Evolutionary conservation across 2,888 invertebrate genomes (phyloP).

Genomic region (Tenthredo livida): DNA sequence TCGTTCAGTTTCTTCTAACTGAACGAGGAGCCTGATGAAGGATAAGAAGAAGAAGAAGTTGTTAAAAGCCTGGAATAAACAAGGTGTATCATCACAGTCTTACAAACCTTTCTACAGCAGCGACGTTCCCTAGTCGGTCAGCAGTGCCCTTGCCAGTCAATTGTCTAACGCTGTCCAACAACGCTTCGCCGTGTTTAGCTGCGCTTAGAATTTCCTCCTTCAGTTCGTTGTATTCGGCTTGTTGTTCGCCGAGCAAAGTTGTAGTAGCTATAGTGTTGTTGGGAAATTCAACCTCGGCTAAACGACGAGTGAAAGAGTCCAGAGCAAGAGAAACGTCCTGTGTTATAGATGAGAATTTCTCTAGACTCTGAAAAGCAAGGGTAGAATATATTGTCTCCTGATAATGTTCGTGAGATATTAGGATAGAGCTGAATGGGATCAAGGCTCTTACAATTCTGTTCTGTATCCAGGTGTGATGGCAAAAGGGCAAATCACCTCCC

Average conservation of each 20-base stretch:
- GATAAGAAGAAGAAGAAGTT: conserved; percentile 75
- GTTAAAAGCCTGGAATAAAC: not conserved
- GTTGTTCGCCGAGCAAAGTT: conserved; percentile 91
- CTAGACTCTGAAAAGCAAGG: conserved; percentile 87
- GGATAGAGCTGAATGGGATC: not conserved
- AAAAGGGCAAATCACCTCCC: conserved; percentile 93
- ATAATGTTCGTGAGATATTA: not conserved
- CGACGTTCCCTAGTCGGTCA: conserved; percentile 90
- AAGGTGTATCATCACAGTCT: not conserved
- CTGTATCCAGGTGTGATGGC: conserved; percentile 97
- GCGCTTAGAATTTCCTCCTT: conserved; percentile 93
- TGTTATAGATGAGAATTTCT: conserved; percentile 95
- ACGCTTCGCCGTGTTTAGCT: conserved; percentile 92
- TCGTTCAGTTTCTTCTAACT: conserved; percentile 95
- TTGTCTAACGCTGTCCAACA: conserved; percentile 87
- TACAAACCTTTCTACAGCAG: conserved; percentile 93
- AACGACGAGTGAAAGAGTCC: conserved; percentile 92
- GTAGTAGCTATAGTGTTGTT: conserved; percentile 96
- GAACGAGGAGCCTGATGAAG: conserved; percentile 88
- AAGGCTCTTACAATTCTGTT: conserved; percentile 91
- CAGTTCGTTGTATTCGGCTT: conserved; percentile 83
- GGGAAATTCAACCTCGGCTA: conserved; percentile 95
- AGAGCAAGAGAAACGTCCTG: conserved; percentile 93
- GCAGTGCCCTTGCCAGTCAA: conserved; percentile 81
- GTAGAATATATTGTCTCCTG: conserved; percentile 19